phyloP scores from a whole-genome alignment of 2,888 invertebrate species.

The Caenorhabditis zanzibari region DNA sequence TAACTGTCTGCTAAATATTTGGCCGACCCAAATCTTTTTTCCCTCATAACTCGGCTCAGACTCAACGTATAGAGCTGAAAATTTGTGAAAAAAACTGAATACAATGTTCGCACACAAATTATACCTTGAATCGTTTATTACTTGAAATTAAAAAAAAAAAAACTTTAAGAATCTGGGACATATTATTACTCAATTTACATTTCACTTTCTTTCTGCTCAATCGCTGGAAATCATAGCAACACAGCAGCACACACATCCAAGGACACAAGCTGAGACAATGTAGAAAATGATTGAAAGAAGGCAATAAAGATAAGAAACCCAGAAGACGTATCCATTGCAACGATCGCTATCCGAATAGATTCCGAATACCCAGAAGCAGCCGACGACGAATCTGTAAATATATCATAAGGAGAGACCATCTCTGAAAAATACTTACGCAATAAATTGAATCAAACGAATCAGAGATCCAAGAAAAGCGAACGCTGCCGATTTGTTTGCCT shows the following conservation, averaged over 20 bases:
- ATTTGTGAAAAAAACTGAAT: no score
- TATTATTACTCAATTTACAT: slow-evolving; percentile 7
- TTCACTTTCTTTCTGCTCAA: no score
- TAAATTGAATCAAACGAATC: not conserved
- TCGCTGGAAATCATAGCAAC: not conserved
- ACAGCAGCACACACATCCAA: slow-evolving; percentile 17
- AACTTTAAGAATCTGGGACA: no score
- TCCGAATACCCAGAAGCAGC: slow-evolving; percentile 18
- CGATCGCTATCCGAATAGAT: slow-evolving; percentile 5
- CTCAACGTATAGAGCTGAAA: no score
- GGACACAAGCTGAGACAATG: not conserved
- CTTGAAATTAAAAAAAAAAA: no score
- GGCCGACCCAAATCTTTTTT: no score
- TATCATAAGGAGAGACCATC: not conserved
- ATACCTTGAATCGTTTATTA: no score
- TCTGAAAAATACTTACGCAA: not conserved
- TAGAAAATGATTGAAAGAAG: not conserved
- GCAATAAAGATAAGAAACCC: slow-evolving; percentile 7
- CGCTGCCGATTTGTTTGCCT: not conserved
- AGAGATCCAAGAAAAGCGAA: not conserved
- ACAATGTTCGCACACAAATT: no score
- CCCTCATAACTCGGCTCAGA: no score
- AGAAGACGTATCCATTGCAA: slow-evolving; percentile 24
- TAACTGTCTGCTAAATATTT: no score
- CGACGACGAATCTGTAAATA: slow-evolving; percentile 4